Evolutionary conservation across 2,888 invertebrate species (phyloP), one percentile per base, ranked within the genome.

Genomic region (Melikaiella ostensackeni): DNA sequence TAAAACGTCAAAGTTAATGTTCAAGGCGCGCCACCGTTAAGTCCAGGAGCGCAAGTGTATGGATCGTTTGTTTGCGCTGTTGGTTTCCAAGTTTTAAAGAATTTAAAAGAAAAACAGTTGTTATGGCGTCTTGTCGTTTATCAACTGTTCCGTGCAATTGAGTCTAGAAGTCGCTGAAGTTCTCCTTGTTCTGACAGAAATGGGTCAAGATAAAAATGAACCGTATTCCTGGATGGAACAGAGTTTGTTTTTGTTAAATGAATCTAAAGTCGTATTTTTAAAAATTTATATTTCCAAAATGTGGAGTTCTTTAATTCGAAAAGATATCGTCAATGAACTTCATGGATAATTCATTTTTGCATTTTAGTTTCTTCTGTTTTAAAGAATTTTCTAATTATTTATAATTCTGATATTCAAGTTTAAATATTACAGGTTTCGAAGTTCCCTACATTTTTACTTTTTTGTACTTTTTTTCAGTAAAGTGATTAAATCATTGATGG

Each of bases 1-100:
- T 19, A 35, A 35, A 63, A 35, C 38, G 38, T 21, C 21, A 63
- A 63, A 35, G 8, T 63, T 63, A 63, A 63, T 35, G 35, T 13
- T 63, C 35, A 38, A 38, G 63, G 63, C 35, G 63, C 38, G 63
- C 63, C 21, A 63, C 35, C 38, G 63, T 21, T 38, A 63, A 63
- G 21, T 63, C 21, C 35, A 35, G 5, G 38, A 63, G 11, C n/a
- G 21, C 21, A 35, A 35, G 21, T 35, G 21, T 8, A 19, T 63
- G 38, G 35, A n/a, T 33, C 11, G 13, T n/a, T 63, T 38, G 21
- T 63, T 33, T 5, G 11, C 13, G 24, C 35, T 35, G 13, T 38
- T 63, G 21, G 11, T 8, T 35, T n/a, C 13, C 21, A 35, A 38
- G n/a, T 21, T 63, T 63, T 21, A 11, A 19, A 33, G 1, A 13